Base-by-base conservation (phyloP, 2,797 vertebrate genomes). In the Moxostoma hubbsi region DNA sequence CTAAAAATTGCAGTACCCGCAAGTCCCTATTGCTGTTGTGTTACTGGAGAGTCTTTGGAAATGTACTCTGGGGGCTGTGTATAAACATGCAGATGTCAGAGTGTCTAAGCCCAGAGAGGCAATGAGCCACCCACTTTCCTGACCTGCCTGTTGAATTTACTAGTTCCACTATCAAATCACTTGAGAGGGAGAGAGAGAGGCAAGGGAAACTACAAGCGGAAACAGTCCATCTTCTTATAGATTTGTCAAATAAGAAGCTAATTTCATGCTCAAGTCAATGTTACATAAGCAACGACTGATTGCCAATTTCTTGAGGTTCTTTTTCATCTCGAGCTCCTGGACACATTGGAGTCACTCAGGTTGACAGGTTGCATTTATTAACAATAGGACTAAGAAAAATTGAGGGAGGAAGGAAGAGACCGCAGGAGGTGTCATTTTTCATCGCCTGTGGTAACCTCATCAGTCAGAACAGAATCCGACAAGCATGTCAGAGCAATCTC, bases 401-500 rank as follows among this genome's bases (percentile, higher is more conserved):
- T 49, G 15, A 59, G 64, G 62, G 8, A 51, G 68, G 50, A 77
- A 36, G 46, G 49, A 72, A 50, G 78, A 74, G 47, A 67, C 49
- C 43, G 58, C 55, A 74, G 69, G 55, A 74, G 66, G 12, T 84
- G 78, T 83, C 79, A 75, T 85, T 85, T 82, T 75, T 65, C 70
- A 75, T 85, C 7, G 63, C 76, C 69, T 10, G 18, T 67, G 80
- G 77, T 73, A 75, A 61, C 66, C 69, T 68, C 65, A 15, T 83
- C 64, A 79, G 76, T 79, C 75, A 54, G 15, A 82, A 79, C 73
- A 51, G 79, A 80, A 85, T 81, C 81, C 73, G 86, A 84, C 76
- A 85, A 83, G 81, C 86, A 81, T 84, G 84, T 85, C 82, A 83
- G 76, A 73, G 51, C 77, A 83, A 83, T 85, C 80, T 79, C 68